phyloP scores from a whole-genome alignment of 2,113 vertebrate genomes.

The Phainopepla nitens region DNA sequence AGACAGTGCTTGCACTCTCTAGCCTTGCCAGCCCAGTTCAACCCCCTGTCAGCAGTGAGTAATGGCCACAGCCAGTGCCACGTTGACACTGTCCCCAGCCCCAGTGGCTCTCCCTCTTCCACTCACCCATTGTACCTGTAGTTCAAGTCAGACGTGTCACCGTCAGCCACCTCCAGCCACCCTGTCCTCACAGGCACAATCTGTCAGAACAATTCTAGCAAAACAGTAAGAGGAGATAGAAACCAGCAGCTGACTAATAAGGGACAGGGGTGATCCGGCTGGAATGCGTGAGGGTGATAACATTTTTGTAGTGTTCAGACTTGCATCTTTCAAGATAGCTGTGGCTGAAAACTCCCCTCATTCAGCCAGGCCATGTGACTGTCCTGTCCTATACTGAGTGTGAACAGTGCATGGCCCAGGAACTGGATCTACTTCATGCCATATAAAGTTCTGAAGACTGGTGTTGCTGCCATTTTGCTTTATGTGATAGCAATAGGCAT shows the following conservation, averaged over 20 bases:
- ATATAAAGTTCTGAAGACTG: not conserved
- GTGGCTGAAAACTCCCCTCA: not conserved
- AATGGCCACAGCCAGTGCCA: not conserved
- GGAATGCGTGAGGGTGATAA: not conserved
- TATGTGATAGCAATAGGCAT: not conserved
- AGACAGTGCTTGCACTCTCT: not conserved
- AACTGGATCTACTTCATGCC: not conserved
- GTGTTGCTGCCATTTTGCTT: not conserved
- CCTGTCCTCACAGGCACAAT: not conserved
- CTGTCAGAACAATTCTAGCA: not conserved
- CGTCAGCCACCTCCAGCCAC: not conserved
- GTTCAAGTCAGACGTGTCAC: not conserved
- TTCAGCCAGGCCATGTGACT: not conserved
- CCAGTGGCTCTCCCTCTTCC: not conserved
- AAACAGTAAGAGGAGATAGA: not conserved
- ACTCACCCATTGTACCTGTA: not conserved
- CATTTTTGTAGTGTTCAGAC: not conserved
- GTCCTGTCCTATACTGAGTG: not conserved
- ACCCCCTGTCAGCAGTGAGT: not conserved
- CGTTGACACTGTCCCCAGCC: accelerated
- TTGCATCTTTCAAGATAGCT: not conserved
- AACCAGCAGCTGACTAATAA: not conserved
- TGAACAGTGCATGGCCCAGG: not conserved
- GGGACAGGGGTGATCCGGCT: not conserved
- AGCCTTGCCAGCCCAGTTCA: not conserved